A percentile compares a stretch with the other conserved stretches of the same genome.
These are phyloP conservation scores for Pontoporia blainvillei DNA, from an alignment of 2,113 vertebrate species.

Conservation along the genomic window DNA sequence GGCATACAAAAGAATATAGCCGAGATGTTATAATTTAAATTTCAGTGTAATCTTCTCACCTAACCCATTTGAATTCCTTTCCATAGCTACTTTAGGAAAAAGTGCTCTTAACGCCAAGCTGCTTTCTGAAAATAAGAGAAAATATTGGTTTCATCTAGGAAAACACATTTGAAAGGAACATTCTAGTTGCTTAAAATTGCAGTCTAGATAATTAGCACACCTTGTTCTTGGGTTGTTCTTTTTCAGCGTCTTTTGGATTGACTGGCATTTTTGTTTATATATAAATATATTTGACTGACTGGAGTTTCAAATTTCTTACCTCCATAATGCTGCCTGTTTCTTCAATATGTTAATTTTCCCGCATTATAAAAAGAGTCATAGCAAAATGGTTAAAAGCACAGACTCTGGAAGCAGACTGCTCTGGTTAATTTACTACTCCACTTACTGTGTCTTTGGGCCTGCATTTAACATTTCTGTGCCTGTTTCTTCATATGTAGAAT, in stretches of 20 bases:
- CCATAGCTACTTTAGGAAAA: neutral
- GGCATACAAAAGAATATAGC: neutral
- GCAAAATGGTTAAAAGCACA: conserved; percentile 5
- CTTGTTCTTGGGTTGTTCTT: neutral
- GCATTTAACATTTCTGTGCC: neutral
- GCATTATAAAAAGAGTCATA: neutral
- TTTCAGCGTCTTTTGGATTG: neutral
- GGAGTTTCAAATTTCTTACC: neutral
- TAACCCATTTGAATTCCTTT: neutral
- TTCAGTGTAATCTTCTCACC: neutral
- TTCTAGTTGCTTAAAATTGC: conserved; percentile 21
- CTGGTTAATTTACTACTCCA: neutral
- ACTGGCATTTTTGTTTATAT: neutral
- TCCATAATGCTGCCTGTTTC: neutral
- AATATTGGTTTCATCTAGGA: neutral
- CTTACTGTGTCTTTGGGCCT: neutral
- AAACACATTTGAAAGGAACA: neutral
- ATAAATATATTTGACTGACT: neutral
- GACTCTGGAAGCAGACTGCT: neutral
- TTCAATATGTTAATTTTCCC: neutral
- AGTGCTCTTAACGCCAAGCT: neutral
- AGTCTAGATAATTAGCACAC: neutral
- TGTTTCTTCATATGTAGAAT: neutral
- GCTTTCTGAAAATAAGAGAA: conserved; percentile 25
- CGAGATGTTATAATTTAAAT: neutral